Evolutionary conservation across 2,888 invertebrate species (phyloP), one percentile per base, ranked within the genome.

Genomic region (Caenorhabditis plicata): DNA sequence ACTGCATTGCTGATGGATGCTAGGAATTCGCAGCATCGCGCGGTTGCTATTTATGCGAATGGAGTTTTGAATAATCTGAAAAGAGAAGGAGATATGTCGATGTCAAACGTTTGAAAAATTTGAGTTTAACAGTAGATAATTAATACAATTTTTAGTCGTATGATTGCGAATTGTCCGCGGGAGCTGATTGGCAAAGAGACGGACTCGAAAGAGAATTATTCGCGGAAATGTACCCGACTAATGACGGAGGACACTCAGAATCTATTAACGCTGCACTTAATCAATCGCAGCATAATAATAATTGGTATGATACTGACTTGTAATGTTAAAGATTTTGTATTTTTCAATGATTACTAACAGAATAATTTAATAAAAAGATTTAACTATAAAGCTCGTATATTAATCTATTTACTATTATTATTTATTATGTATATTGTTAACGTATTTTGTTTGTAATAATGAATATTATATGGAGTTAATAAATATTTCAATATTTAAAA

Each of bases 131-230:
- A 27, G 7, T 7, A 8, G 29, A 13, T 27, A 13, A 13, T 27
- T 27, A 8, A 27, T 27, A 27, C 29, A 27, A 15, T 40, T 60
- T 48, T 36, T 49, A 62, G 62, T 48, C 55, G 8, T 62, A 52
- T 25, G 56, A 68, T 33, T 55, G 52, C 20, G 63, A 65, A 19
- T 29, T 57, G 32, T 25, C 31, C 13, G 48, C 51, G 2, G 67
- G 62, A 25, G 49, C 36, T 23, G 62, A 62, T 32, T 76, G 75
- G 71, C 63, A 67, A 42, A 50, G 76, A 11, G 77, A 78, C 31
- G 77, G 77, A 1, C 36, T 77, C 20, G 79, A 79, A 64, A 71
- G 79, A 7, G 79, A 79, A 54, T 54, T 79, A 9, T 79, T 75
- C 48, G 72, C 74, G 20, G 77, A 77, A 49, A 67, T 78, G 63